These are phyloP conservation scores for Nemopilema nomurai DNA, from an alignment of 30 jellyfish, hydroid and myxozoan species.

Conservation along the genomic window DNA sequence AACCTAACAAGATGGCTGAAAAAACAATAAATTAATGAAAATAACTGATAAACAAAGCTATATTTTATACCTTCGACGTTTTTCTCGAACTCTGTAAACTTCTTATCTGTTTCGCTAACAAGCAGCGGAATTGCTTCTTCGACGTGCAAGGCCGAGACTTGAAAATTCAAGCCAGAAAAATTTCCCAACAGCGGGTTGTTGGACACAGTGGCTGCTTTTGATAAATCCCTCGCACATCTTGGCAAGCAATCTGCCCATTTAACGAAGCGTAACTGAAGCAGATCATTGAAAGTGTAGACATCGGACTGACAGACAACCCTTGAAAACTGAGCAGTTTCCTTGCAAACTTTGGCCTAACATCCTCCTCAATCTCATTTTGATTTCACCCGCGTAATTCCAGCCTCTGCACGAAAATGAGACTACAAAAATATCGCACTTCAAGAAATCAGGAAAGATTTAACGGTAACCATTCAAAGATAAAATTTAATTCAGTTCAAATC, in stretches of 20 bases:
- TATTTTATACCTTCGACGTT: constrained; percentile 14
- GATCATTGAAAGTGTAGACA: constrained; percentile 67
- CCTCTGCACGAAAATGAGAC: constrained; percentile 34
- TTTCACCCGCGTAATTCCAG: constrained; percentile 34
- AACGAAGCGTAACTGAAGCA: constrained; percentile 47
- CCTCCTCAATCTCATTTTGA: constrained; percentile 43
- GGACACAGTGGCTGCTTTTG: constrained; percentile 14
- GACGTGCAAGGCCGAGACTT: constrained; percentile 57
- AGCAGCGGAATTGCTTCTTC: constrained; percentile 69
- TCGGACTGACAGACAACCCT: constrained; percentile 56
- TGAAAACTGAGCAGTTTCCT: constrained; percentile 37
- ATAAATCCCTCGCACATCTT: constrained; percentile 42
- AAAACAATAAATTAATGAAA: background rate
- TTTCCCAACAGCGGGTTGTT: constrained; percentile 52
- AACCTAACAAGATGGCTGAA: background rate
- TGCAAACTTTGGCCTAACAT: constrained; percentile 38
- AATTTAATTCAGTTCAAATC: background rate
- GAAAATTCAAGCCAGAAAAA: constrained; percentile 31
- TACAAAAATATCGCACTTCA: no score
- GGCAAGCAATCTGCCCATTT: constrained; percentile 36
- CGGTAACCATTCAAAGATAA: no score
- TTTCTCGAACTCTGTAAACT: constrained; percentile 52
- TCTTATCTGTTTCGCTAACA: constrained; percentile 37
- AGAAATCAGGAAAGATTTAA: no score
- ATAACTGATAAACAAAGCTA: background rate